These are phyloP conservation scores for Calameuta idolon DNA, from an alignment of 2,888 invertebrate species.

Conservation along the genomic window DNA sequence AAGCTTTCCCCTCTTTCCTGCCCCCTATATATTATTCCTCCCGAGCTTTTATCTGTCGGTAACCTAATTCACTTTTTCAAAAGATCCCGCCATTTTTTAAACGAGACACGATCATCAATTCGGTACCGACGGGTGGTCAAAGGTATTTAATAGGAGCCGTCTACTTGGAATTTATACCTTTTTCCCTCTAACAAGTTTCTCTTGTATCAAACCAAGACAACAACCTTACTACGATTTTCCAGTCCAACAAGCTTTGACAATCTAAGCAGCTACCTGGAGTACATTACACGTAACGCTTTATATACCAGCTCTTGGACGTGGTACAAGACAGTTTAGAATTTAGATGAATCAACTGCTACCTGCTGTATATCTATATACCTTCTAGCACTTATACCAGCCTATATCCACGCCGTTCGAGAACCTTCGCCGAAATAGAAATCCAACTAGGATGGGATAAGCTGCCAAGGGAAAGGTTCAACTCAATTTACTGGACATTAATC, in stretches of 20 bases:
- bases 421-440: background rate
- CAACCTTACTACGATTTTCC: background rate
- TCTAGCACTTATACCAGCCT: background rate
- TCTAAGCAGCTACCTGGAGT: background rate
- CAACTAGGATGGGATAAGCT: background rate
- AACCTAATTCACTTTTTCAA: background rate
- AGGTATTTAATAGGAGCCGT: background rate
- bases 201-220: background rate
- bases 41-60: background rate
- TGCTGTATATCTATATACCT: background rate
- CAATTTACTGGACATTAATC: conserved; percentile 20
- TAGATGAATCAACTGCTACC: background rate
- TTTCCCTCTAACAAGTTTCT: background rate
- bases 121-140: background rate
- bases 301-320: background rate
- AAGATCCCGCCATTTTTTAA: background rate
- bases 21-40: background rate
- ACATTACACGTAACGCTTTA: background rate
- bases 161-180: background rate
- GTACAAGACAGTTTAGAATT: background rate
- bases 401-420: background rate
- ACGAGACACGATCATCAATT: background rate
- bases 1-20: background rate
- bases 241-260: background rate
- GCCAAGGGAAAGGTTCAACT: conserved; percentile 6